Conservation (phyloP, 2,797 vertebrate genomes). For the Enteromius fasciolatus region DNA sequence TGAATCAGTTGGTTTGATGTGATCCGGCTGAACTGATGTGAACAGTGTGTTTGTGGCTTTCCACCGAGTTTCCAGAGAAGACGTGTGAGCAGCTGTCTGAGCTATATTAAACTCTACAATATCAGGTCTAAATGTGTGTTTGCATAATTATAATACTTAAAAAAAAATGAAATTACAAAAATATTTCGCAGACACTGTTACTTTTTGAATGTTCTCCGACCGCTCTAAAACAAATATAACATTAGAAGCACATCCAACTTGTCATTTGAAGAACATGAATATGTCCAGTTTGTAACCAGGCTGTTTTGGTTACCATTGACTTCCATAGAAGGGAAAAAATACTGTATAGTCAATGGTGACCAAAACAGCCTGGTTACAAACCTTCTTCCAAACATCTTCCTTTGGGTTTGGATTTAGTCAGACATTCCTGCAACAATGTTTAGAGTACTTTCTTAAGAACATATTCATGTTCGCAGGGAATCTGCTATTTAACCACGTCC, state of each 20-base stretch:
- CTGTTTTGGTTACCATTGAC: no score
- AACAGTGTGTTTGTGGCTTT: conserved; percentile 13
- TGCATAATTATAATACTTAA: no score
- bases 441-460: no score
- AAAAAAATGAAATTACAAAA: no score
- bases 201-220: background rate
- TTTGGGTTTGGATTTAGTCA: no score
- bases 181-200: background rate
- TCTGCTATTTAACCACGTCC: background rate
- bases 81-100: background rate
- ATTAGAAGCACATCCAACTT: background rate
- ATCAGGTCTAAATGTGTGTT: background rate
- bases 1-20: background rate
- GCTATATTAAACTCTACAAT: background rate
- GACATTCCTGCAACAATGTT: no score
- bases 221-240: background rate
- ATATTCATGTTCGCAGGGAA: background rate
- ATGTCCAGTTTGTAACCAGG: no score
- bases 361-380: no score
- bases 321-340: no score
- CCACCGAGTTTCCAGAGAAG: background rate
- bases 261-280: no score
- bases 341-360: no score
- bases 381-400: no score
- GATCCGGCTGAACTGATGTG: background rate